A percentile compares a stretch with the other conserved stretches of the same genome.
Evolutionary conservation across 2,888 invertebrate genomes (phyloP).

Genomic region (Tachina grossa): DNA sequence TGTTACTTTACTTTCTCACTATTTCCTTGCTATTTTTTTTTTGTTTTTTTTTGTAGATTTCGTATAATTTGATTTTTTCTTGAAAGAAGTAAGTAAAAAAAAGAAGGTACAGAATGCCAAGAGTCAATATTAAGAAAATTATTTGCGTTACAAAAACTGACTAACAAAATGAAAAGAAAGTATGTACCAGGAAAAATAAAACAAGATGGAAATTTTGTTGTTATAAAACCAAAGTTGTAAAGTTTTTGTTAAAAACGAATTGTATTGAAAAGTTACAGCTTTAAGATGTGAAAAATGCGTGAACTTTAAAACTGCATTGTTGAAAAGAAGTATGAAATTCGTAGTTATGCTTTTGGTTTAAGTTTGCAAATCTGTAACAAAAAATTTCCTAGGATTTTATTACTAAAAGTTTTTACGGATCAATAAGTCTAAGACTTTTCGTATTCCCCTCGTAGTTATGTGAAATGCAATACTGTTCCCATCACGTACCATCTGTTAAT

Average conservation of each 20-base stretch:
- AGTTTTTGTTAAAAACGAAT: neutral
- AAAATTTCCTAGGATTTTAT: too few species aligned
- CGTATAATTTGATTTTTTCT: neutral
- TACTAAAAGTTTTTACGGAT: too few species aligned
- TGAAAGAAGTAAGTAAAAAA: neutral
- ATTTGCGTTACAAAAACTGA: neutral
- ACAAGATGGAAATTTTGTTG: constrained; percentile 14
- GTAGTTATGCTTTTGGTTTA: too few species aligned
- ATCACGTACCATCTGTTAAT: too few species aligned
- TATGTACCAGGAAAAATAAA: neutral
- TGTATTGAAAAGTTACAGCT: too few species aligned
- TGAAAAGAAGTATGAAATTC: too few species aligned
- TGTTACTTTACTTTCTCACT: neutral
- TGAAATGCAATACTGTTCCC: too few species aligned
- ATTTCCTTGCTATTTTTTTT: constrained; percentile 13
- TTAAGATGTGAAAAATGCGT: too few species aligned
- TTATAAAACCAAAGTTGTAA: neutral
- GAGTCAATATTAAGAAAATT: neutral
- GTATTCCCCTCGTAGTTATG: too few species aligned
- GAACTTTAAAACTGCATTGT: neutral
- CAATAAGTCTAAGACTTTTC: too few species aligned
- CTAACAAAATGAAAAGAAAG: neutral
- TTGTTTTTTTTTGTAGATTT: neutral
- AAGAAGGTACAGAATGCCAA: neutral
- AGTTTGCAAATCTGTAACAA: too few species aligned